Evolutionary conservation across 1,140 invertebrate genomes (phyloP), one percentile per base, ranked within the genome.

Genomic region (Lysiphlebus fabarum): DNA sequence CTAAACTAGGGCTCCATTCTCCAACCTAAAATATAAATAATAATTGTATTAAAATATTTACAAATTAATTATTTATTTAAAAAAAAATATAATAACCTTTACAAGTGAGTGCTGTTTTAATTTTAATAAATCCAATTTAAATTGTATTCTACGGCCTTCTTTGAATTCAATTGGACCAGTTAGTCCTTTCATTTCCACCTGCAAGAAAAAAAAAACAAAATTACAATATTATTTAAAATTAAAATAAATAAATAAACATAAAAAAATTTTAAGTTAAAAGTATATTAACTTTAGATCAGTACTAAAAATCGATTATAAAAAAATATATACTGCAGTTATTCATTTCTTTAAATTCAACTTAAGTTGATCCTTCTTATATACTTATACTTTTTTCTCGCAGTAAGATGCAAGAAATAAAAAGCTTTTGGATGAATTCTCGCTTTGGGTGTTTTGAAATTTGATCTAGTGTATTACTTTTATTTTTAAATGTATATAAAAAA

Each of bases 161-260:
- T 89, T 88, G 74, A 92, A 92, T 65, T 87, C 85, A 58, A 92
- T 86, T 11, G 85, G 86, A 0, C 90, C 90, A 37, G 88, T 89
- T 58, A 91, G 75, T 2, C 90, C 90, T 74, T 85, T 84, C 67
- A 86, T 84, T 67, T 89, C 84, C 51, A 89, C 89, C 90, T 91
- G 76, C 26, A 74, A 14, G 14, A 50, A 33, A 37, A 33, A 11
- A 11, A 36, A 7, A 34, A 53, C 26, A 41, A 54, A 26, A 43
- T 47, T 7, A 47, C 7, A 47, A 47, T 47, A 14, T 47, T 10
- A 7, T 7, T 7, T 4, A 47, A 14, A 14, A 47, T 8, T 7
- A 11, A 3, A 47, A 14, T 14, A 11, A 40, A 40, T 7, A 40
- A 40, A 33, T 9, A 4, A 58, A 42, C 44, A 58, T 61, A 58